Base-by-base conservation (phyloP, 2,888 invertebrate species). In the Ormyrus nitidulus region DNA sequence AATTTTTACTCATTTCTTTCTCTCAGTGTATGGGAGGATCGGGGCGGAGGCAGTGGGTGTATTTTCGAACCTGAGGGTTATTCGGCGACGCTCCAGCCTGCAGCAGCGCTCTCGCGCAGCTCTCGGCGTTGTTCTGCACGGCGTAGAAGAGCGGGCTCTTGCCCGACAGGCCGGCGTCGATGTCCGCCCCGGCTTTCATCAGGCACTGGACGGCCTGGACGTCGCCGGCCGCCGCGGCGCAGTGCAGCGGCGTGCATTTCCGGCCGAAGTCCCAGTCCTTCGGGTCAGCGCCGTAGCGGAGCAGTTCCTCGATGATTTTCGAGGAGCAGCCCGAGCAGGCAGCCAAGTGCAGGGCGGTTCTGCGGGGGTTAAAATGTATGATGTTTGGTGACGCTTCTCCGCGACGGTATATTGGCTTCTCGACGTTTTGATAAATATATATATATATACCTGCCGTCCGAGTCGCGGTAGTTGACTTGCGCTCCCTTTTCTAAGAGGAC, bases 101-200 rank as follows among this genome's bases (percentile, higher is more conserved):
- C 72, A 97, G 89, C 82, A 98, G 91, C 83, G 93, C 92, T 86
- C 93, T 92, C 2, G 95, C 95, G 85, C 96, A 96, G 83, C 95
- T 94, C 76, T 93, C 91, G 10, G 94, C 94, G 86, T 95, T 93
- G 86, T 95, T 95, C 84, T 95, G 93, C 72, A 96, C 96, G 0
- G 97, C 97, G 88, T 95, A 96, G 89, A 97, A 96, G 81, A 98
- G 91, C 0, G 97, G 95, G 59, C 96, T 96, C 83, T 93, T 93
- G 75, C 93, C 93, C 74, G 88, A 85, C 44, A 93, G 85, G 11
- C 96, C 96, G 7, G 95, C 95, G 86, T 96, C 94, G n/a, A 96
- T 94, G 85, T 95, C 94, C n/a, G 96, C 96, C 0, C 95, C 95
- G 79, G 94, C 92, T 80, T 93, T 92, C 78, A 97, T 91, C 82